Percentiles rank a stretch among this genome's conserved stretches.
phyloP scores from a whole-genome alignment of 1,140 invertebrate species.

The Sitophilus oryzae region DNA sequence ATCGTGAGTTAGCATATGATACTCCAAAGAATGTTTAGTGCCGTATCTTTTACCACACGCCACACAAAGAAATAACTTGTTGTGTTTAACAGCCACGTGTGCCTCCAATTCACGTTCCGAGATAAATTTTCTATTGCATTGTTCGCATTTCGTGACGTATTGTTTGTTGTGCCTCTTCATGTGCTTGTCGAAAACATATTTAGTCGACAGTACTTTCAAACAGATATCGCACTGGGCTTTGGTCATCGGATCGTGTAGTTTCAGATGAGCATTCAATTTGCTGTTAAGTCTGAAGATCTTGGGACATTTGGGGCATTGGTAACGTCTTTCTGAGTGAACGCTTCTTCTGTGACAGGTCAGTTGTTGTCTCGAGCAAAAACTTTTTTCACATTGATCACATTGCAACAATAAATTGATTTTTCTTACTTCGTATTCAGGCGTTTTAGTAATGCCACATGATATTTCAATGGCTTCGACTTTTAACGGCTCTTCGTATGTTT shows the following conservation, averaged over 20 bases:
- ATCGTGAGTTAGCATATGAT: constrained; percentile 31
- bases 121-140: constrained; percentile 30
- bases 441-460: too few species aligned
- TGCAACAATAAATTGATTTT: too few species aligned
- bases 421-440: too few species aligned
- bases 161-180: constrained; percentile 54
- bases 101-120: constrained; percentile 27
- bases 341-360: constrained; percentile 20
- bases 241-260: constrained; percentile 25
- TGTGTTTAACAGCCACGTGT: constrained; percentile 27
- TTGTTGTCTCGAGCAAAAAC: constrained; percentile 5
- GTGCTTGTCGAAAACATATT: constrained; percentile 61
- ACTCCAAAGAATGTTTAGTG: constrained; percentile 23
- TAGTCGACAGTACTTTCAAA: constrained; percentile 59
- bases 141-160: constrained; percentile 28
- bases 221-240: constrained; percentile 35
- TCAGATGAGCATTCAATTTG: constrained; percentile 23
- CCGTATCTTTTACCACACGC: constrained; percentile 24
- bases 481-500: too few species aligned
- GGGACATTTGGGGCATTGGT: constrained; percentile 29
- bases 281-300: constrained; percentile 33
- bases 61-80: constrained; percentile 28
- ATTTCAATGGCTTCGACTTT: too few species aligned
- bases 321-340: constrained; percentile 17
- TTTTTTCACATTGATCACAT: constrained; percentile 16